These are phyloP conservation scores for Erithacus rubecula DNA, from an alignment of 2,797 vertebrate genomes.

Conservation along the genomic window DNA sequence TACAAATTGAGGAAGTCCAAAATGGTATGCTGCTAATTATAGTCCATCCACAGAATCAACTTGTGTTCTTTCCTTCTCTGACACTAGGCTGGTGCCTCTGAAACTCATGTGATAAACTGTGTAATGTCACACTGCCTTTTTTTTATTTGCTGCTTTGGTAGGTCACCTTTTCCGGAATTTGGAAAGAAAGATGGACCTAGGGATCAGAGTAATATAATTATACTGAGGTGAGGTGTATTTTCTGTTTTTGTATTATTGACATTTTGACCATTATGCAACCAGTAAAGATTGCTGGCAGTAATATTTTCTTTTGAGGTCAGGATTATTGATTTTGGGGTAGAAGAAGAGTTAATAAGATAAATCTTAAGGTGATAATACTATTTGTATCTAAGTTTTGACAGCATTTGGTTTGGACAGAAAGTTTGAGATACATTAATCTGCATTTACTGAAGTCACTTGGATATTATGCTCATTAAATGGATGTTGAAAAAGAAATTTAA, in stretches of 20 bases:
- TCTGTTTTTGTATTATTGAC: constrained; percentile 12
- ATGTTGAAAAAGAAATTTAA: background rate
- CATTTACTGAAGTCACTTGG: background rate
- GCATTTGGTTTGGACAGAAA: background rate
- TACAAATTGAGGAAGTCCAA: background rate
- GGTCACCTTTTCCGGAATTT: constrained; percentile 18
- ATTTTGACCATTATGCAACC: constrained; percentile 6
- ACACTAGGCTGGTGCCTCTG: background rate
- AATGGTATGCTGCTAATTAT: background rate
- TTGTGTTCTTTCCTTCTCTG: background rate
- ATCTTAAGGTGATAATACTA: background rate
- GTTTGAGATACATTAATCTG: background rate
- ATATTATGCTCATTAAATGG: background rate
- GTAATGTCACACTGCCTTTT: background rate
- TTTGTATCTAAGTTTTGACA: background rate
- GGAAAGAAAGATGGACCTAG: background rate
- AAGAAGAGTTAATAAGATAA: background rate
- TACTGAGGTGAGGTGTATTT: background rate
- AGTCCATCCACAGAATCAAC: background rate
- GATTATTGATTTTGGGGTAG: constrained; percentile 22
- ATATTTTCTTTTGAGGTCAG: background rate
- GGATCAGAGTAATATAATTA: background rate
- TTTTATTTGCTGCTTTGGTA: background rate
- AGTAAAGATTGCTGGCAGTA: constrained; percentile 36
- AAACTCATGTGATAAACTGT: background rate